Percentiles rank a stretch among this genome's conserved stretches.
phyloP scores from a whole-genome alignment of 2,888 invertebrate genomes.

The Meandrusa payeni region DNA sequence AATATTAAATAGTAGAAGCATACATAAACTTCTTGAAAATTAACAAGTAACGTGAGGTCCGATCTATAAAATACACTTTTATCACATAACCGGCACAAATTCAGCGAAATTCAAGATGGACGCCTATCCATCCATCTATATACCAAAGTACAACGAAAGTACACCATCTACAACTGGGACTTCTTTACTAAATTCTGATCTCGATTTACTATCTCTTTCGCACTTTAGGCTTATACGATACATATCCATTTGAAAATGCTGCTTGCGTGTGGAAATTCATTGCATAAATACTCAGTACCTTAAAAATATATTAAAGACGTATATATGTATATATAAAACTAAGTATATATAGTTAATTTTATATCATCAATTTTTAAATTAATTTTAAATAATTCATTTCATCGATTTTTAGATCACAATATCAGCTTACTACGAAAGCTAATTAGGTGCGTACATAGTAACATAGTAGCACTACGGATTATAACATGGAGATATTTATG shows the following conservation, averaged over 20 bases:
- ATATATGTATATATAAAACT: too few species aligned
- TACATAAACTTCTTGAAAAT: constrained; percentile 73
- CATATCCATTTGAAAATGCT: not conserved
- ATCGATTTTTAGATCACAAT: too few species aligned
- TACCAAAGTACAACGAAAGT: constrained; percentile 26
- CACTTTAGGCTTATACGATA: constrained; percentile 7
- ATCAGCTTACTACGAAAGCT: too few species aligned
- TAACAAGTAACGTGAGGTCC: constrained; percentile 67
- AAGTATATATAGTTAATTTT: too few species aligned
- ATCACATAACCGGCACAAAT: constrained; percentile 87
- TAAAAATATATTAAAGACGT: too few species aligned
- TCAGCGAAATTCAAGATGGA: constrained; percentile 90
- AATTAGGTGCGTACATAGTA: too few species aligned
- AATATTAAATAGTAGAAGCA: constrained; percentile 66
- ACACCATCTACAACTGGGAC: constrained; percentile 23
- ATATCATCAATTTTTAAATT: too few species aligned
- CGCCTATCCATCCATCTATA: constrained; percentile 83
- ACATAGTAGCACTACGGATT: too few species aligned
- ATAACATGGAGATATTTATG: too few species aligned
- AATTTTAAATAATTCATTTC: too few species aligned
- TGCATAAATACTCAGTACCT: too few species aligned
- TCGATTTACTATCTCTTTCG: constrained; percentile 28
- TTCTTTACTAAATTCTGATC: constrained; percentile 25
- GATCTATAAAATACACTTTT: constrained; percentile 76
- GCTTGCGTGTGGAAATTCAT: too few species aligned